Evolutionary conservation across 2,113 vertebrate species (phyloP).

Genomic region (Etia nguti): DNA sequence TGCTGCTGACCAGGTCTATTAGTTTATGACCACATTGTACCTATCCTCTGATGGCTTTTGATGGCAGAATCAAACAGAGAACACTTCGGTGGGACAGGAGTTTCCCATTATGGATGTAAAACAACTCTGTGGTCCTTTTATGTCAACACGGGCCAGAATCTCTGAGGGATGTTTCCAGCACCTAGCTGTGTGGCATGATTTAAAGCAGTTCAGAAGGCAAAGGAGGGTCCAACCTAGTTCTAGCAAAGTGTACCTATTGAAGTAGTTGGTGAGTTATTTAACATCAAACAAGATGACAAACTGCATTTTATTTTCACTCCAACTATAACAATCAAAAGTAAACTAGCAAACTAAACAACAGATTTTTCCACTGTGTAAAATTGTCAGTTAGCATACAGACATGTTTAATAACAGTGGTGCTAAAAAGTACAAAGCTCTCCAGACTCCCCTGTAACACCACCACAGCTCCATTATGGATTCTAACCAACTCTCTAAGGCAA

Average conservation of each 20-base stretch:
- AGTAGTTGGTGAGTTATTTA: not conserved
- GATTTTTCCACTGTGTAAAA: not conserved
- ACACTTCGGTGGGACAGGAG: not conserved
- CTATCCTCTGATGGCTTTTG: not conserved
- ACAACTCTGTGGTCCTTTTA: not conserved
- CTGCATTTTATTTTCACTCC: not conserved
- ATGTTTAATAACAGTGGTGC: slow-evolving; percentile 4
- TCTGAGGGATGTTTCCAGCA: not conserved
- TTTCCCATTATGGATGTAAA: not conserved
- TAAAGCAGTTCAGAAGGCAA: not conserved
- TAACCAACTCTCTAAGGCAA: slow-evolving; percentile 26
- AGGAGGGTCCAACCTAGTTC: not conserved
- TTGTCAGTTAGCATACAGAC: not conserved
- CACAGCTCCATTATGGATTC: slow-evolving; percentile 33
- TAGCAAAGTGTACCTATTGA: not conserved
- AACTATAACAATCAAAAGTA: not conserved
- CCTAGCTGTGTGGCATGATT: not conserved
- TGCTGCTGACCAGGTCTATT: not conserved
- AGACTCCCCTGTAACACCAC: slow-evolving; percentile 26
- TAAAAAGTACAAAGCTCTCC: slow-evolving; percentile 16
- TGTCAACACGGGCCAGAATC: not conserved
- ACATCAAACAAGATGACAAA: not conserved
- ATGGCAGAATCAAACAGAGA: not conserved
- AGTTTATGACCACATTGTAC: not conserved
- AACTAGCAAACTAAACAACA: not conserved